Conservation (phyloP, 1,140 invertebrate species). For the Hyles vespertilio region DNA sequence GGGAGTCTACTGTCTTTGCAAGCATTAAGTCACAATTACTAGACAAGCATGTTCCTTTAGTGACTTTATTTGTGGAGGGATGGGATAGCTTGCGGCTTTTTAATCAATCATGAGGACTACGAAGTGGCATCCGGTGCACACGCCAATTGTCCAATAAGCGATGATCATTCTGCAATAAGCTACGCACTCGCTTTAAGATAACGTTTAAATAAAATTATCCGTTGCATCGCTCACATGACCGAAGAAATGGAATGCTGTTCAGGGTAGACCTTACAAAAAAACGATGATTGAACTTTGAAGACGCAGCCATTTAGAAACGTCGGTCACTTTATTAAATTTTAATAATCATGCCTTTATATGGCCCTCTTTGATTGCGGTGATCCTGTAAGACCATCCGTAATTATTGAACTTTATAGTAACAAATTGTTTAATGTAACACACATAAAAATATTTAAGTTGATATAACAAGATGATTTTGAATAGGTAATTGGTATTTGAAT, state of each 20-base stretch:
- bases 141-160: conserved; percentile 55
- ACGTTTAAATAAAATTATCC: conserved; percentile 33
- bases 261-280: conserved; percentile 22
- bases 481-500: too few relatives aligned
- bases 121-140: conserved; percentile 43
- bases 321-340: conserved; percentile 19
- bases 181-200: conserved; percentile 22
- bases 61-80: conserved; percentile 62
- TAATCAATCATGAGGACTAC: conserved; percentile 63
- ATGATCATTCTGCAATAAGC: conserved; percentile 35
- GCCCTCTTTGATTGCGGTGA: conserved; percentile 2
- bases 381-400: too few relatives aligned
- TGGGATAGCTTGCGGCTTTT: conserved; percentile 66
- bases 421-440: too few relatives aligned
- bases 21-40: too few relatives aligned
- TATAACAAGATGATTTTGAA: too few relatives aligned
- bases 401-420: too few relatives aligned
- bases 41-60: conserved; percentile 54
- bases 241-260: conserved; percentile 34
- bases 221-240: conserved; percentile 17
- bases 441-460: too few relatives aligned
- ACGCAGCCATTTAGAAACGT: conserved; percentile 21
- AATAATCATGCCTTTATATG: conserved; percentile 8
- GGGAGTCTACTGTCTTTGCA: too few relatives aligned
- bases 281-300: conserved; percentile 16